These are phyloP conservation scores for Druon quercuslanigerum DNA, from an alignment of 1,140 invertebrate species.

Conservation along the genomic window DNA sequence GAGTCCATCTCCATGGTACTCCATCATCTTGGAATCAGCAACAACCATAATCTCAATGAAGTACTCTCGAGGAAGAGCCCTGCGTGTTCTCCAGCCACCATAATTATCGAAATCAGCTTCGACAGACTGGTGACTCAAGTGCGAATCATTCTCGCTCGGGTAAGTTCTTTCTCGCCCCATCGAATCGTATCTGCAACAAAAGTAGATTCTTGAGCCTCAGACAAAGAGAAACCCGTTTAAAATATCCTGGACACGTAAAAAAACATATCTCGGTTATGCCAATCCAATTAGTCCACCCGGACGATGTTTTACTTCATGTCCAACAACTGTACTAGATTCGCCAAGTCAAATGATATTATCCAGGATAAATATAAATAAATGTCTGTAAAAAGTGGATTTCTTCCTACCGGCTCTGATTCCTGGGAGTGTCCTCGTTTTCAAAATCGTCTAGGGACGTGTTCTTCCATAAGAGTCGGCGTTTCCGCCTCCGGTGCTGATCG, in stretches of 20 bases:
- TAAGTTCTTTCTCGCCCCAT: slow-evolving; percentile 43
- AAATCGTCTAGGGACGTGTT: slow-evolving; percentile 48
- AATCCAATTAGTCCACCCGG: slow-evolving; percentile 20
- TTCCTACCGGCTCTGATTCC: slow-evolving; percentile 24
- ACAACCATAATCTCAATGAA: slow-evolving; percentile 88
- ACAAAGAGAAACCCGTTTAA: slow-evolving; percentile 24
- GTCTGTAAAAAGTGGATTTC: slow-evolving; percentile 10
- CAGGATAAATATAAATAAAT: neutral
- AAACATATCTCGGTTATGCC: neutral
- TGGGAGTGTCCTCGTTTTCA: slow-evolving; percentile 35
- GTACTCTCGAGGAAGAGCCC: slow-evolving; percentile 78
- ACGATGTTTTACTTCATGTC: slow-evolving; percentile 10
- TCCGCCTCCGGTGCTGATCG: slow-evolving; percentile 32
- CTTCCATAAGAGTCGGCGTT: slow-evolving; percentile 55
- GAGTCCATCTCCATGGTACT: slow-evolving; percentile 82
- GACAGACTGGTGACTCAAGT: slow-evolving; percentile 12
- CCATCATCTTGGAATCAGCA: slow-evolving; percentile 85
- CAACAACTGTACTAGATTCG: neutral
- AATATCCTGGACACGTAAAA: neutral
- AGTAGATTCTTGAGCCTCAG: neutral
- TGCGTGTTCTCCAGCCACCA: slow-evolving; percentile 60
- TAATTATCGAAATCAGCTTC: slow-evolving; percentile 40
- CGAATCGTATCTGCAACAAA: slow-evolving; percentile 48
- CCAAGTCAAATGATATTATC: neutral
- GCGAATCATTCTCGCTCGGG: slow-evolving; percentile 35